Evolutionary conservation across 2,797 vertebrate species (phyloP).

Genomic region (Tachyglossus aculeatus): DNA sequence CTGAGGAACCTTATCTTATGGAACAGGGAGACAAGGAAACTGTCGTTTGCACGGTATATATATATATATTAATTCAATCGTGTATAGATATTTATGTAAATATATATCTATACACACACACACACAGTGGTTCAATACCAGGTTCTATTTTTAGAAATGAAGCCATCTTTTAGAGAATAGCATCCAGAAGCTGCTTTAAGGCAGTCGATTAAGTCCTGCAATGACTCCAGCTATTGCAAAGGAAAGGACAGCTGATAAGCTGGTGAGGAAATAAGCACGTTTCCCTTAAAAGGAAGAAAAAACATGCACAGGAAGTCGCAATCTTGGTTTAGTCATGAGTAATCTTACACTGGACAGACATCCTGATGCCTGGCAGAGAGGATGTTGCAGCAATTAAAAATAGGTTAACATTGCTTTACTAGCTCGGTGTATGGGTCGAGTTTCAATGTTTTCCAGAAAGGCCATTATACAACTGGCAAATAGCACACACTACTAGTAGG

Average conservation of each 20-base stretch:
- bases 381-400: slow-evolving; percentile 14
- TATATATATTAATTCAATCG: too few relatives aligned
- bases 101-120: too few relatives aligned
- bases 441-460: not conserved
- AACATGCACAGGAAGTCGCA: not conserved
- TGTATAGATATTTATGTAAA: too few relatives aligned
- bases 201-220: not conserved
- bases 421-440: not conserved
- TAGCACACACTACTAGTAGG: not conserved
- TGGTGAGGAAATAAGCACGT: not conserved
- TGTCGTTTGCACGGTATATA: too few relatives aligned
- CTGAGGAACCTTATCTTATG: too few relatives aligned
- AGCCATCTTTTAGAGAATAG: not conserved
- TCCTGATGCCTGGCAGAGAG: not conserved
- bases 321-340: not conserved
- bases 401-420: not conserved
- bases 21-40: too few relatives aligned
- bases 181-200: not conserved
- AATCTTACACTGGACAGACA: slow-evolving; percentile 1
- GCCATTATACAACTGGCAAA: not conserved
- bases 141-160: too few relatives aligned
- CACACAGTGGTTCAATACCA: too few relatives aligned
- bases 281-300: not conserved
- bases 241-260: not conserved
- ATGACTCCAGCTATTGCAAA: not conserved